These are phyloP conservation scores for Graphium colonna DNA, from an alignment of 2,888 invertebrate species.

Conservation along the genomic window DNA sequence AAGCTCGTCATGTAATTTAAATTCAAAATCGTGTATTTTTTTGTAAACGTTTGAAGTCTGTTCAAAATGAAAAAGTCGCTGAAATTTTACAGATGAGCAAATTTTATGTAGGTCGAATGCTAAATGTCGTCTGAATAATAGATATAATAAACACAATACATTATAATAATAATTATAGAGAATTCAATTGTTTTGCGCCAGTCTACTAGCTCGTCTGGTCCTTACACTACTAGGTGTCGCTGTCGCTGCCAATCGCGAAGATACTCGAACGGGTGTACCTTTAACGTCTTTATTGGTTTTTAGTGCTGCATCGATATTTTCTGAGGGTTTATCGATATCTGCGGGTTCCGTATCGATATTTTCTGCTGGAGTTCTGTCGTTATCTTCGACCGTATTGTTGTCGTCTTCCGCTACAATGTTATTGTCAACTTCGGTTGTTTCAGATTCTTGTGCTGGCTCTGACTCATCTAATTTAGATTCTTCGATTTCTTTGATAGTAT, in stretches of 20 bases:
- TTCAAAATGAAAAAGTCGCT: no score
- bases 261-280: slow-evolving; percentile 42
- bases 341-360: slow-evolving; percentile 3
- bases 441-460: not conserved
- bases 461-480: not conserved
- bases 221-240: slow-evolving; percentile 48
- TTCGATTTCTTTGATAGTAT: slow-evolving; percentile 4
- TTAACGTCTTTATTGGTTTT: slow-evolving; percentile 36
- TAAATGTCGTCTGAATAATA: no score
- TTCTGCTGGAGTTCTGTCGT: slow-evolving; percentile 5
- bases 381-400: no score
- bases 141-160: no score
- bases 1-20: no score
- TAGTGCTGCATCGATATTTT: slow-evolving; percentile 15
- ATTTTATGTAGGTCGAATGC: no score
- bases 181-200: slow-evolving; percentile 38
- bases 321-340: slow-evolving; percentile 15
- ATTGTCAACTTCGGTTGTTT: not conserved
- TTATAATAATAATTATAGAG: no score
- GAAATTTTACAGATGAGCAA: no score
- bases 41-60: no score
- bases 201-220: slow-evolving; percentile 53
- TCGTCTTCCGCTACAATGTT: no score
- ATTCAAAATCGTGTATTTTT: no score
- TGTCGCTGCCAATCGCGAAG: slow-evolving; percentile 42